phyloP scores from a whole-genome alignment of 2,113 vertebrate species.

The Oreochromis niloticus region DNA sequence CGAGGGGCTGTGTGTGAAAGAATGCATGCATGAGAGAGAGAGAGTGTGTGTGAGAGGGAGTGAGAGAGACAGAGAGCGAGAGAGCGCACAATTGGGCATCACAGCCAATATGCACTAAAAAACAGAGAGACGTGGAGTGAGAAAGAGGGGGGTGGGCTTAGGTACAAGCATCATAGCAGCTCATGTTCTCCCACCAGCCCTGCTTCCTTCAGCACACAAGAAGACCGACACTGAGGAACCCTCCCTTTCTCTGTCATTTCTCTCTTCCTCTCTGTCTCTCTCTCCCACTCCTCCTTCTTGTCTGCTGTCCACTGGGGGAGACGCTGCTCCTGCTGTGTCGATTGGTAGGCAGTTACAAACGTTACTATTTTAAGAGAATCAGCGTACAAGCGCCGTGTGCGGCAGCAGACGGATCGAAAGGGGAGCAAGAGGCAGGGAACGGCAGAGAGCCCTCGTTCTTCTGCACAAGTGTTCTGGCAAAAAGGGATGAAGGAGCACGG shows the following conservation, averaged over 20 bases:
- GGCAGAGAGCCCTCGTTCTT: slow-evolving; percentile 28
- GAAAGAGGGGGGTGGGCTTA: slow-evolving; percentile 31
- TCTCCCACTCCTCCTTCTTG: slow-evolving; percentile 11
- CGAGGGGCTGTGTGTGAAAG: slow-evolving; percentile 26
- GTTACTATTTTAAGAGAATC: slow-evolving; percentile 64
- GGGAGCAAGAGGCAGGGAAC: slow-evolving; percentile 11
- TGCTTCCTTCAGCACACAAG: slow-evolving; percentile 24
- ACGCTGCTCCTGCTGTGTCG: slow-evolving; percentile 33
- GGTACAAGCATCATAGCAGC: slow-evolving; percentile 40
- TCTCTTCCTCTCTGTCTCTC: not conserved
- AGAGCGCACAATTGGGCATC: not conserved
- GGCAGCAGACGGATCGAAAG: not conserved
- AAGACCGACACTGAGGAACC: not conserved
- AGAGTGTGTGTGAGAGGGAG: not conserved
- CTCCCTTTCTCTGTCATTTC: not conserved
- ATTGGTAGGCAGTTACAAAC: slow-evolving; percentile 58
- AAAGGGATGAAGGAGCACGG: slow-evolving; percentile 2
- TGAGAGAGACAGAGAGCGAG: not conserved
- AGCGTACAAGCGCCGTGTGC: not conserved
- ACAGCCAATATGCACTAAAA: not conserved
- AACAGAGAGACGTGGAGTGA: not conserved
- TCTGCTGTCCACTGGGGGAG: slow-evolving; percentile 30
- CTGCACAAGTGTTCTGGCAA: slow-evolving; percentile 1
- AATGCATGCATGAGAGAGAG: slow-evolving; percentile 26
- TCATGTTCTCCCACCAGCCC: slow-evolving; percentile 47